Conservation (phyloP, 1,140 invertebrate genomes). For the Drosophila mayri region DNA sequence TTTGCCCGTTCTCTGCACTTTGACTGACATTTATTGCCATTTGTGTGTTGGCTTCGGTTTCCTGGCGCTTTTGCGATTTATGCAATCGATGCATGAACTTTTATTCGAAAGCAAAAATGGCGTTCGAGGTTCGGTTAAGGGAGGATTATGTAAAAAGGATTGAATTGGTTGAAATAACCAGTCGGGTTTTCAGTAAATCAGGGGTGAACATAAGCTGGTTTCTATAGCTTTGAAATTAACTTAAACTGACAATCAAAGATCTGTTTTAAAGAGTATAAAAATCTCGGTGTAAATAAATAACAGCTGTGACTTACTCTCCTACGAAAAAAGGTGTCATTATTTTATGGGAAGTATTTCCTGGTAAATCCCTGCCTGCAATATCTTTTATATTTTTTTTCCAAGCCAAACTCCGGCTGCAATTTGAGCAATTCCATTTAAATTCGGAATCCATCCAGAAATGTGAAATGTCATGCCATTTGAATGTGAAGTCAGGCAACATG, state of each 20-base stretch:
- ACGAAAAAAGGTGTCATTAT: conserved; percentile 2
- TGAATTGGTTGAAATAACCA: conserved; percentile 9
- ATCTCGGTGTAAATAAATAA: neutral
- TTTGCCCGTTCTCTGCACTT: conserved; percentile 38
- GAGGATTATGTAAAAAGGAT: conserved; percentile 20
- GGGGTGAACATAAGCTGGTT: neutral
- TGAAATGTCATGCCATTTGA: conserved; percentile 68
- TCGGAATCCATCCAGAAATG: conserved; percentile 53
- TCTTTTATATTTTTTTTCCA: conserved; percentile 19
- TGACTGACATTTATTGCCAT: conserved; percentile 77
- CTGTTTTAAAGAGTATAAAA: neutral
- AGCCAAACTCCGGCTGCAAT: conserved; percentile 38
- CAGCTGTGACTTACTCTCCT: conserved; percentile 5
- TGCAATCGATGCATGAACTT: conserved; percentile 44
- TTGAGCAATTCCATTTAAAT: conserved; percentile 54
- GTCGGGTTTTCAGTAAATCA: neutral
- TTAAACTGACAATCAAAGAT: neutral
- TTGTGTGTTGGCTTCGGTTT: conserved; percentile 62
- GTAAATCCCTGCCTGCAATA: conserved; percentile 26
- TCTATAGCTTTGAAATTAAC: neutral
- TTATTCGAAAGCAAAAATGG: conserved; percentile 46
- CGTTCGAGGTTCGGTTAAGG: conserved; percentile 22
- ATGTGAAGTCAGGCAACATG: conserved; percentile 56
- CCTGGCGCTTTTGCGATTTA: conserved; percentile 70
- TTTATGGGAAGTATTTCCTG: conserved; percentile 19